These are phyloP conservation scores for Echinometra lucunter DNA, from an alignment of 53 echinoderm and acorn worm species.

Conservation along the genomic window DNA sequence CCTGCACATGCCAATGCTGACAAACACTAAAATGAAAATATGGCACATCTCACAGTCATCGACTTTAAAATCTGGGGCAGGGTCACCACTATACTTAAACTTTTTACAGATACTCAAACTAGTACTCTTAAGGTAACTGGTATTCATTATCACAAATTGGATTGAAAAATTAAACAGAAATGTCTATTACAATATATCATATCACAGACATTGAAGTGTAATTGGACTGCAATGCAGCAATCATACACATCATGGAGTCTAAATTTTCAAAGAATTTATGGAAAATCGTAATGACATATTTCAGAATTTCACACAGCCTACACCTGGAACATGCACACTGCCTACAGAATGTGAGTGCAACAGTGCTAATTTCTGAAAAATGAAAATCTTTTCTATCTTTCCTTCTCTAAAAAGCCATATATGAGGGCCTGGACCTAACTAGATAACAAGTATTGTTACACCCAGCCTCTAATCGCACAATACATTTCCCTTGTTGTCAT, in stretches of 20 bases:
- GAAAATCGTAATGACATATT: no score
- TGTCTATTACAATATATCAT: no score
- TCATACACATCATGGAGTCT: no score
- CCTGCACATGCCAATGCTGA: neutral
- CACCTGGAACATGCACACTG: no score
- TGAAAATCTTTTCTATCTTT: neutral
- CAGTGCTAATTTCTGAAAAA: neutral
- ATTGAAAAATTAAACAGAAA: no score
- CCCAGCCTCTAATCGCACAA: conserved; percentile 25
- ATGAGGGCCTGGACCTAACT: neutral
- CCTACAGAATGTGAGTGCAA: neutral
- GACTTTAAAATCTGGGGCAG: neutral
- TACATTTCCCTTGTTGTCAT: conserved; percentile 43
- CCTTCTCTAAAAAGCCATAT: neutral
- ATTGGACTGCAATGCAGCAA: no score
- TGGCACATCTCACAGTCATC: neutral
- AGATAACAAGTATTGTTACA: conserved; percentile 24
- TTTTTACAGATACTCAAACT: no score
- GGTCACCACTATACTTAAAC: neutral
- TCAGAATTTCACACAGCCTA: no score
- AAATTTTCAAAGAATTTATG: no score
- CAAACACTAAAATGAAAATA: neutral
- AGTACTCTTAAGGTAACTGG: no score
- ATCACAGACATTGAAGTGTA: no score
- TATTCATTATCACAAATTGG: no score